Percentiles rank a stretch among this genome's conserved stretches.
Conservation (phyloP, 2,888 invertebrate species). For the Phalera bucephala region DNA sequence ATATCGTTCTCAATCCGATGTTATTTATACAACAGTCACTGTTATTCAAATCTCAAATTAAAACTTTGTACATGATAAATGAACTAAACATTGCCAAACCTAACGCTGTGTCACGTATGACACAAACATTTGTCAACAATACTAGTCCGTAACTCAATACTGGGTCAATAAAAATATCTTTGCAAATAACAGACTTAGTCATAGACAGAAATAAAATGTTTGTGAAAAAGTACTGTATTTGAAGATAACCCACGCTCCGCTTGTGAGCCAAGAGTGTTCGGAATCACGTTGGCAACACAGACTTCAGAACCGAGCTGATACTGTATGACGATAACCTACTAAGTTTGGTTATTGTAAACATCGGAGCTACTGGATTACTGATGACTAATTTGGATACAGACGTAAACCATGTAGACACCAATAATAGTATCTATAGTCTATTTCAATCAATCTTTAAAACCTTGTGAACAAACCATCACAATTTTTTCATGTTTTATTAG, state of each 20-base stretch:
- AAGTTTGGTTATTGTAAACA: constrained; percentile 42
- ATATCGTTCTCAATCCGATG: no score
- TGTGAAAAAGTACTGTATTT: constrained; percentile 50
- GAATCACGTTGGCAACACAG: constrained; percentile 34
- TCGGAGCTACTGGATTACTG: constrained; percentile 18
- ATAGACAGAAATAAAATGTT: constrained; percentile 54
- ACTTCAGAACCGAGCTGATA: constrained; percentile 27
- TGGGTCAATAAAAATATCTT: constrained; percentile 61
- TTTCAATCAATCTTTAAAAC: no score
- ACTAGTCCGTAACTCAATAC: constrained; percentile 57
- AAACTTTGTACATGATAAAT: constrained; percentile 4
- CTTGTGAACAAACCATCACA: no score
- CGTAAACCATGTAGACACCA: no score
- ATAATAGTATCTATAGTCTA: no score
- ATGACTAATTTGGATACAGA: background rate
- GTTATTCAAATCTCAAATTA: no score
- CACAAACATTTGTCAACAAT: constrained; percentile 51
- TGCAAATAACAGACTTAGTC: constrained; percentile 68
- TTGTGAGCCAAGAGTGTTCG: constrained; percentile 47
- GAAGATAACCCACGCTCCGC: constrained; percentile 54
- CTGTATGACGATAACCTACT: constrained; percentile 36
- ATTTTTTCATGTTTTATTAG: no score
- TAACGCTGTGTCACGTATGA: constrained; percentile 31
- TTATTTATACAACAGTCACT: no score
- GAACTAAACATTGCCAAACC: constrained; percentile 11